Evolutionary conservation across 2,888 invertebrate species (phyloP).

Genomic region (Epistrophe eligans): DNA sequence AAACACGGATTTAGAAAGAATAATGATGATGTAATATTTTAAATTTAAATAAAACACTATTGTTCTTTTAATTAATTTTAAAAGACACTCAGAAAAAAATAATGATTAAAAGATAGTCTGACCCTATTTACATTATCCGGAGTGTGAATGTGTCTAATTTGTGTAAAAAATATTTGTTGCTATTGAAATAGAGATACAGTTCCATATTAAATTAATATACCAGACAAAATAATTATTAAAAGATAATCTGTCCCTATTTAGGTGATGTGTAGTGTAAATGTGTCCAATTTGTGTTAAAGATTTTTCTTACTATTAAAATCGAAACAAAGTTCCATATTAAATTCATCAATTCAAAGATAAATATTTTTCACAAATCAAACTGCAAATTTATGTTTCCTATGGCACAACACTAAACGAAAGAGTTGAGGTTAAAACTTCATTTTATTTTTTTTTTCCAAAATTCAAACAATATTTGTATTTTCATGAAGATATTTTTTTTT

Average conservation of each 20-base stretch:
- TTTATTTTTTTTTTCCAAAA: background rate
- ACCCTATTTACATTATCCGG: too few relatives aligned
- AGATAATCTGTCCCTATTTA: background rate
- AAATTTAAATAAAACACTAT: too few relatives aligned
- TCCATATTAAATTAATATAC: background rate
- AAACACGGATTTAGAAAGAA: too few relatives aligned
- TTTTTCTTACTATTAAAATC: background rate
- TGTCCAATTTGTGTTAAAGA: background rate
- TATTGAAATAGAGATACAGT: background rate
- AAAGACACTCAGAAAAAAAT: too few relatives aligned
- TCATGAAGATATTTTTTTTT: background rate
- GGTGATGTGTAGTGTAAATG: background rate
- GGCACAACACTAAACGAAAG: slow-evolving; percentile 25
- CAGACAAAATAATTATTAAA: too few relatives aligned
- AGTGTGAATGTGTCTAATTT: background rate
- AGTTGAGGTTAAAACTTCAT: slow-evolving; percentile 15
- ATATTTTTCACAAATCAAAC: background rate
- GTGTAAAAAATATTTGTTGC: background rate
- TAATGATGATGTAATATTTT: too few relatives aligned
- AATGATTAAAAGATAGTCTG: too few relatives aligned
- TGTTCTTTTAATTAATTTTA: too few relatives aligned
- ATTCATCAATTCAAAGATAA: slow-evolving; percentile 7
- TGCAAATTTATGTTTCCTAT: slow-evolving; percentile 13
- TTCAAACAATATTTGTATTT: background rate
- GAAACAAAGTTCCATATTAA: background rate